Base-by-base conservation (phyloP, 2,797 vertebrate species). In the Schizothorax lantsangensis region DNA sequence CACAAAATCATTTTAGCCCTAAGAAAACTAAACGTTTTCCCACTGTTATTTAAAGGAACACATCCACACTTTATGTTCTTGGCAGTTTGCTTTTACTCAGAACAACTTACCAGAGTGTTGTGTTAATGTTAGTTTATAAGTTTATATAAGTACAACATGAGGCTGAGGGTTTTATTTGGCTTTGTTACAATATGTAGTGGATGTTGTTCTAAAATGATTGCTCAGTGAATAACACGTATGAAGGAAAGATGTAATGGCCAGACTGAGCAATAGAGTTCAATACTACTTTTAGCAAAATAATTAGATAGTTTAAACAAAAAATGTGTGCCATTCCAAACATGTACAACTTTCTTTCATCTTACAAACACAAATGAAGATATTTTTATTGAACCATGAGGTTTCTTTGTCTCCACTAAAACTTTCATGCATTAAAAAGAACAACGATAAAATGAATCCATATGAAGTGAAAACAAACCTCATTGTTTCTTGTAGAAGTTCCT, bases 1-100 rank as follows among this genome's bases (percentile, higher is more conserved):
- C 33, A 40, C 33, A 45, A 14, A 45, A 72, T 15, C n/a, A 69
- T 57, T 79, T 45, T 43, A 85, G 47, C 75, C 71, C 12, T 43
- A 72, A 40, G 23, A 36, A 43, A 52, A 52, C 30, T 54, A 75
- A 52, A 52, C 3, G 26, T 66, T 21, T 21, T 30, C 59, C 54
- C 5, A 0, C 6, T 7, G 21, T 47, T 64, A 49, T 84, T 75
- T 64, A 74, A 74, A 74, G 47, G 33, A 85, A 79, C 84, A 79
- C 64, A 45, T 75, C 49, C 74, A 79, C 84, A 71, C 62, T 78
- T 78, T 33, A 23, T 45, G 69, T 17, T 62, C 81, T 74, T 73
- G 81, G 81, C 17, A 62, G 45, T 21, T n/a, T 19, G 11, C 17
- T 33, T 79, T 71, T 54, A 75, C 66, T 15, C n/a, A 71, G 23